Evolutionary conservation across 2,797 vertebrate genomes (phyloP).

Genomic region (Clamator glandarius): DNA sequence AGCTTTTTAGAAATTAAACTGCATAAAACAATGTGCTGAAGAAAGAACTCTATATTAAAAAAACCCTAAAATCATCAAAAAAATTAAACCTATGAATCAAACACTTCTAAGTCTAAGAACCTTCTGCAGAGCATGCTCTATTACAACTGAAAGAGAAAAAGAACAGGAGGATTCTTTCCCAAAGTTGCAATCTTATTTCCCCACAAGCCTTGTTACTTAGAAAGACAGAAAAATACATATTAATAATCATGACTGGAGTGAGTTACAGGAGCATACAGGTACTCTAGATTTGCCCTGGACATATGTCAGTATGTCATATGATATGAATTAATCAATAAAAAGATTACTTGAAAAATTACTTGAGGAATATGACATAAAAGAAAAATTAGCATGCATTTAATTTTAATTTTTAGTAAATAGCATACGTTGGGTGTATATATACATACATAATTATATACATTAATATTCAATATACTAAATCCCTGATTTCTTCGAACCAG

Average conservation of each 20-base stretch:
- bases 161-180: neutral
- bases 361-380: slow-evolving; percentile 40
- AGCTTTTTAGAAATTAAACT: neutral
- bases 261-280: neutral
- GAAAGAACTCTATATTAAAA: neutral
- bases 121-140: neutral
- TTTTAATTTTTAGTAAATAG: neutral
- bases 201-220: neutral
- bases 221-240: neutral
- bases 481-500: neutral
- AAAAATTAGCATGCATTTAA: slow-evolving; percentile 19
- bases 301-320: slow-evolving; percentile 48
- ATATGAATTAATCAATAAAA: slow-evolving; percentile 50
- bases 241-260: neutral
- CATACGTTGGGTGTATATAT: neutral
- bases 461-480: neutral
- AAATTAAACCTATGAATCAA: neutral
- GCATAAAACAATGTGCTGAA: neutral
- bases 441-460: neutral
- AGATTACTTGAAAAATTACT: neutral
- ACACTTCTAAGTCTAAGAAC: neutral
- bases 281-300: slow-evolving; percentile 50
- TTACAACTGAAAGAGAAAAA: neutral
- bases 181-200: neutral
- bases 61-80: neutral